These are phyloP conservation scores for Chaetodon trifascialis DNA, from an alignment of 2,113 vertebrate genomes.

Conservation along the genomic window DNA sequence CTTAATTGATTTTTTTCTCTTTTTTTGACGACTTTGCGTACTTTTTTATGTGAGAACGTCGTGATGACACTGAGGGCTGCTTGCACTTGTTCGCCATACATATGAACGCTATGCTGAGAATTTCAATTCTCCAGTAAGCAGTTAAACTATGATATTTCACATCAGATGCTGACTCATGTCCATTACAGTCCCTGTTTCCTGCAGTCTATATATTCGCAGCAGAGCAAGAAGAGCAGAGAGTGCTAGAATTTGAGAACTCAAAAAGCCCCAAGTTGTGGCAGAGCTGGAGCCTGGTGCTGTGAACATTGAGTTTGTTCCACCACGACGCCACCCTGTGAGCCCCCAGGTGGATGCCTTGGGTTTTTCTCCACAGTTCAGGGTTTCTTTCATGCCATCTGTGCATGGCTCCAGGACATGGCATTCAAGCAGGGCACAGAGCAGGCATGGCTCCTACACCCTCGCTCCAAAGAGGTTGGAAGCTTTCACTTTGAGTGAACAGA, in stretches of 20 bases:
- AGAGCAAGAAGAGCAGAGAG: conserved; percentile 36
- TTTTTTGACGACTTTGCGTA: conserved; percentile 29
- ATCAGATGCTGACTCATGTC: conserved; percentile 10
- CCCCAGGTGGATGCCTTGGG: conserved; percentile 69
- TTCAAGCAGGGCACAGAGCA: conserved; percentile 67
- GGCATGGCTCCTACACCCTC: conserved; percentile 45
- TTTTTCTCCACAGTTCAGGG: conserved; percentile 70
- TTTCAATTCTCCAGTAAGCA: conserved; percentile 2
- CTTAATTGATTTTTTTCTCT: conserved; percentile 61
- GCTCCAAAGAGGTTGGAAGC: conserved; percentile 61
- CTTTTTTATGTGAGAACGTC: conserved; percentile 28
- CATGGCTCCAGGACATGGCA: conserved; percentile 76
- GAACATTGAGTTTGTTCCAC: conserved; percentile 73
- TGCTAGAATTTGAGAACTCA: conserved; percentile 25
- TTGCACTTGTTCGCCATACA: conserved; percentile 7
- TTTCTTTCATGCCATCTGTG: conserved; percentile 83
- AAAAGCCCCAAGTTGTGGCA: conserved; percentile 34
- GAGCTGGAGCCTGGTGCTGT: conserved; percentile 49
- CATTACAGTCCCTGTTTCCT: neutral
- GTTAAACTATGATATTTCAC: neutral
- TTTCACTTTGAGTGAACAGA: conserved; percentile 55
- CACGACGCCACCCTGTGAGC: conserved; percentile 63
- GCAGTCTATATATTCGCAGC: conserved; percentile 22
- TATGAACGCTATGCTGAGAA: neutral
- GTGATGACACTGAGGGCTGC: neutral